phyloP scores from a whole-genome alignment of 1,140 invertebrate species.

The Trichoplusia ni region DNA sequence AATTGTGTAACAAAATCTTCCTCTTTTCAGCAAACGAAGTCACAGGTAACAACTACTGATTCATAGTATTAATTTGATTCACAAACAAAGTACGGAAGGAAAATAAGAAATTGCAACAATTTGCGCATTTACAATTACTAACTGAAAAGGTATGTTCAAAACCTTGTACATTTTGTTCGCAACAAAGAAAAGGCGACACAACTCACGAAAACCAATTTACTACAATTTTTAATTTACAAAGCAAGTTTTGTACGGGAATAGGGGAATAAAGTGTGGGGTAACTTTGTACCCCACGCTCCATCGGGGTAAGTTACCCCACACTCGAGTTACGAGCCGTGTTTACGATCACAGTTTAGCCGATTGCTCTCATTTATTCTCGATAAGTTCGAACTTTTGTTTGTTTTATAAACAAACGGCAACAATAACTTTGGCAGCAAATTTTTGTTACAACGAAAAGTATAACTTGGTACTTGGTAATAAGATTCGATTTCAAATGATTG shows the following conservation, averaged over 20 bases:
- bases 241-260: no score
- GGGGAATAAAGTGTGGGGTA: no score
- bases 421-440: conserved; percentile 13
- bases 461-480: not conserved
- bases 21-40: no score
- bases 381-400: conserved; percentile 18
- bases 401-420: conserved; percentile 17
- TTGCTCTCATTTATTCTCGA: conserved; percentile 21
- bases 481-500: not conserved
- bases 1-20: no score
- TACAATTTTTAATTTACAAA: conserved; percentile 24
- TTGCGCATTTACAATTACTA: no score
- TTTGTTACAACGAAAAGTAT: conserved; percentile 3
- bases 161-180: conserved; percentile 6
- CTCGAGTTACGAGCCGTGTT: conserved; percentile 2
- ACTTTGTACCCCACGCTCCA: no score
- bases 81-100: no score
- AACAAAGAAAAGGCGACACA: conserved; percentile 13
- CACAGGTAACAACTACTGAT: no score
- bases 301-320: no score
- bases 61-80: no score
- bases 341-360: conserved; percentile 22
- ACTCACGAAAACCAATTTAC: conserved; percentile 17
- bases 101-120: no score
- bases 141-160: not conserved